A percentile compares a stretch with the other conserved stretches of the same genome.
Conservation (phyloP, 2,797 vertebrate genomes). For the Parambassis ranga region DNA sequence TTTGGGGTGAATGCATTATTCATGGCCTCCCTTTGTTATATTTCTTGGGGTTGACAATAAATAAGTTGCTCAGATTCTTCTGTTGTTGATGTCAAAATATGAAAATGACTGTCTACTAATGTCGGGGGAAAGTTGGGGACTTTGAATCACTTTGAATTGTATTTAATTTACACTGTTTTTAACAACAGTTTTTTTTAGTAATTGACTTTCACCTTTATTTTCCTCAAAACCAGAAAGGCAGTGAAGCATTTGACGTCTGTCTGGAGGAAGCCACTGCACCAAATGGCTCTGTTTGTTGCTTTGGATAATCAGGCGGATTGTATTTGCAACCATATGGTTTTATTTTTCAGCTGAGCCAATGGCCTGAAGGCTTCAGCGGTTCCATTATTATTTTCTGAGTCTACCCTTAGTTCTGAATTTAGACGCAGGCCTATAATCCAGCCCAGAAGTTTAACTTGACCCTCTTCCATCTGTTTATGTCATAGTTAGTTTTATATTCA, state of each 20-base stretch:
- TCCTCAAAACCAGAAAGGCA: constrained; percentile 35
- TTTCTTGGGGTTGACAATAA: background rate
- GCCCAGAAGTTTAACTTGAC: constrained; percentile 11
- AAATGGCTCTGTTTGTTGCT: constrained; percentile 45
- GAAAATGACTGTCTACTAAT: background rate
- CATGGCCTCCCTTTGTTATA: background rate
- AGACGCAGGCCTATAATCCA: constrained; percentile 6
- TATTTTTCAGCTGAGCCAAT: constrained; percentile 52
- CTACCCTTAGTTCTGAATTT: constrained; percentile 23
- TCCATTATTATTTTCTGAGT: constrained; percentile 28
- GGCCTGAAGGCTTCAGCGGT: constrained; percentile 43
- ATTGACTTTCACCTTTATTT: constrained; percentile 31
- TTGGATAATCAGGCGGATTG: constrained; percentile 49
- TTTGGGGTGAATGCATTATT: constrained; percentile 6
- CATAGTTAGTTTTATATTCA: constrained; percentile 9
- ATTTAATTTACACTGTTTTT: background rate
- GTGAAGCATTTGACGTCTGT: constrained; percentile 54
- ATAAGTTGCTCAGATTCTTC: background rate
- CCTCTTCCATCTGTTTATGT: constrained; percentile 11
- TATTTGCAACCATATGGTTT: constrained; percentile 69
- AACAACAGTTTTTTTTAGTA: too few relatives aligned
- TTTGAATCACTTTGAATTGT: background rate
- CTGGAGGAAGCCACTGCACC: constrained; percentile 44
- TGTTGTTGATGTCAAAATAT: constrained; percentile 14
- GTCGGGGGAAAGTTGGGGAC: background rate